Evolutionary conservation across 1,140 invertebrate species (phyloP).

Genomic region (Cyphomyrmex costatus): DNA sequence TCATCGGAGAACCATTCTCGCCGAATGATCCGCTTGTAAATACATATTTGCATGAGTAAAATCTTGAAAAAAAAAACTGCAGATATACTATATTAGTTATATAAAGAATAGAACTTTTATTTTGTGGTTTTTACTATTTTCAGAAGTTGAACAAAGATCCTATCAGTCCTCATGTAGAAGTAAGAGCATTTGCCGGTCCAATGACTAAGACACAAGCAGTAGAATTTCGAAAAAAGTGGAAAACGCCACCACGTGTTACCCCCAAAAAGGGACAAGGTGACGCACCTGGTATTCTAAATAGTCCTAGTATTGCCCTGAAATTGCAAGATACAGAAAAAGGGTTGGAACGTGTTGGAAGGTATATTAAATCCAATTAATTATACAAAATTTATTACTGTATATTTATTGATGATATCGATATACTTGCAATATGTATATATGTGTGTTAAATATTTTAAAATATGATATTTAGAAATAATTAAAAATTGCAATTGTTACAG

Average conservation of each 20-base stretch:
- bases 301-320: constrained; percentile 86
- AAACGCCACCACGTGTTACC: constrained; percentile 90
- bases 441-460: constrained; percentile 1
- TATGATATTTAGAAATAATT: neutral
- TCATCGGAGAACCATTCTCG: constrained; percentile 92
- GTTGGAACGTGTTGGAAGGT: constrained; percentile 93
- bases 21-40: constrained; percentile 89
- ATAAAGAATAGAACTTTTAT: neutral
- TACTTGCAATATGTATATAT: neutral
- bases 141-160: constrained; percentile 89
- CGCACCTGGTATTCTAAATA: constrained; percentile 67
- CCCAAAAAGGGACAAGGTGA: constrained; percentile 56
- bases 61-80: constrained; percentile 33
- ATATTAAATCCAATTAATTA: constrained; percentile 27
- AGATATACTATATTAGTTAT: neutral
- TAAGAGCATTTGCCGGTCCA: constrained; percentile 94
- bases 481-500: constrained; percentile 3
- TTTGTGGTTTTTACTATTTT: constrained; percentile 58
- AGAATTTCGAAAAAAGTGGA: constrained; percentile 92
- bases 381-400: no score
- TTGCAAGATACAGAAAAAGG: constrained; percentile 94
- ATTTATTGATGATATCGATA: neutral
- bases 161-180: constrained; percentile 90
- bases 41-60: constrained; percentile 33
- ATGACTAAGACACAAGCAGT: constrained; percentile 92